Base-by-base conservation (phyloP, 2,888 invertebrate genomes). In the Pristionchus entomophagus region DNA sequence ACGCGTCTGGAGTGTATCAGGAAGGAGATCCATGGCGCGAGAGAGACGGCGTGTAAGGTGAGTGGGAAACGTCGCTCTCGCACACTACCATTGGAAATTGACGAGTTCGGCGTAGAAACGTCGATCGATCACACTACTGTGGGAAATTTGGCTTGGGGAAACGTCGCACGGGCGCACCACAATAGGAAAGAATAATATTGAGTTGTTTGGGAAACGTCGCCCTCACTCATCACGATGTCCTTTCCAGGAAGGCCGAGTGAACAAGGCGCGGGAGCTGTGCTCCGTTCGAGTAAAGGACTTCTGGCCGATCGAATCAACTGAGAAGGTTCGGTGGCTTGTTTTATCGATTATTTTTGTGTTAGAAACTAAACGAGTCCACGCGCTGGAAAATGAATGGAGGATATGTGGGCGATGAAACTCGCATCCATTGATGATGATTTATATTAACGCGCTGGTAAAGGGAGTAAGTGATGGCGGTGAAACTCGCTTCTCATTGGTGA, bases 201-300 rank as follows among this genome's bases (percentile, higher is more conserved):
- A n/a, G n/a, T n/a, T n/a, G n/a, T n/a, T n/a, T n/a, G n/a, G n/a
- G n/a, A n/a, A n/a, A n/a, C n/a, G n/a, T n/a, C n/a, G n/a, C n/a
- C n/a, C n/a, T n/a, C n/a, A n/a, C n/a, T n/a, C n/a, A 14, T 10
- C 45, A 22, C 59, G 8, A 45, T 59, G 10, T 69, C 8, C 94
- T 32, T 62, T 97, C 94, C 95, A 95, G 89, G 95, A 95, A 85
- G 97, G 97, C 10, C 94, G 95, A 45, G 96, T 99, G 77, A 95
- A 96, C 90, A 96, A 96, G 91, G 95, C 95, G 0, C 94, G 94
- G 0, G 98, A 99, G 94, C 97, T 98, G 0, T 98, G 99, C 94
- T 96, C 97, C 89, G 95, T 99, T 0, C 95, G 98, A 12, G 94
- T 95, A 62, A 99, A 99, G 94, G 96, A 96, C 38, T 99, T 99